phyloP scores from a whole-genome alignment of 2,888 invertebrate species.

The Cotesia congregata region DNA sequence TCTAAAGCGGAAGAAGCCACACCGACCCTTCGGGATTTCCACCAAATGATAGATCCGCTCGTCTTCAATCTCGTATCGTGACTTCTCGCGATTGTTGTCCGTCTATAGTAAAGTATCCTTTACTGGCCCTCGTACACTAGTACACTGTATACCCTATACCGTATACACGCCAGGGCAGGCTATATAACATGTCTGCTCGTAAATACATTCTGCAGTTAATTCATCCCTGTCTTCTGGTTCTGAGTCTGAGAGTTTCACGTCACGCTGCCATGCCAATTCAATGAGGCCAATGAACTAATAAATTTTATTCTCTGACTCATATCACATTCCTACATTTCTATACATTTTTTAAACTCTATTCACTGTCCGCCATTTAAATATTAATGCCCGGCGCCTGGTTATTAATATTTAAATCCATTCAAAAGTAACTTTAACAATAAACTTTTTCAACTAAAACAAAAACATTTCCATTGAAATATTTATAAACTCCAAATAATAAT shows the following conservation, averaged over 20 bases:
- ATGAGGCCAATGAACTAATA: constrained; percentile 34
- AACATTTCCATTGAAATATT: too few relatives aligned
- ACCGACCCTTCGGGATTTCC: constrained; percentile 11
- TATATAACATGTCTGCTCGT: constrained; percentile 3
- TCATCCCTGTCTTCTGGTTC: constrained; percentile 30
- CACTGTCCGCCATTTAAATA: not conserved
- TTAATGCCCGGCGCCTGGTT: not conserved
- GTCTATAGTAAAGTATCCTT: not conserved
- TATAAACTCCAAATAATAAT: too few relatives aligned
- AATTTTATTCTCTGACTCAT: constrained; percentile 19
- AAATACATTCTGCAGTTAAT: constrained; percentile 30
- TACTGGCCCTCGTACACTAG: not conserved
- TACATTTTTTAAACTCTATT: too few relatives aligned
- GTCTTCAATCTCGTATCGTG: constrained; percentile 38
- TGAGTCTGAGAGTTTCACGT: constrained; percentile 16
- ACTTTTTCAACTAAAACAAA: too few relatives aligned
- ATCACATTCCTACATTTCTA: not conserved
- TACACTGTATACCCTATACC: too few relatives aligned
- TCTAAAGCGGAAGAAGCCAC: not conserved
- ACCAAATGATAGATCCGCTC: constrained; percentile 37
- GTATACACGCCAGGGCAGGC: not conserved
- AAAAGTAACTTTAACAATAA: too few relatives aligned
- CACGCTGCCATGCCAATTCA: constrained; percentile 28
- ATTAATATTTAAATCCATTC: too few relatives aligned
- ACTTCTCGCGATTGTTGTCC: constrained; percentile 32